Base-by-base conservation (phyloP, 2,888 invertebrate species). In the Macrophya alboannulata region DNA sequence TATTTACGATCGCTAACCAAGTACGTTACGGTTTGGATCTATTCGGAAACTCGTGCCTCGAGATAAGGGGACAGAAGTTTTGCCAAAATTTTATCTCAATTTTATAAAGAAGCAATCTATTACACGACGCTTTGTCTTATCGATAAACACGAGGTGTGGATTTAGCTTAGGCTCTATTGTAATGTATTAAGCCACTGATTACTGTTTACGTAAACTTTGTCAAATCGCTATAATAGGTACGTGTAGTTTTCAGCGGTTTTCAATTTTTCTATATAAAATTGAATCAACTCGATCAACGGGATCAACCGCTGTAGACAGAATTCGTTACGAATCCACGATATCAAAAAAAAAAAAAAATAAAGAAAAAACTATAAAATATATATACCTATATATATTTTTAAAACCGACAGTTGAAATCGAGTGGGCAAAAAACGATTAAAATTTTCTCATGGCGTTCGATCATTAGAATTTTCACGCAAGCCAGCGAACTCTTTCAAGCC, bases 391-490 rank as follows among this genome's bases (percentile, higher is more conserved):
- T 45, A 45, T 45, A 4, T 74, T 74, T 45, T 4, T 45, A 45
- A 74, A 43, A 74, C 72, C 17, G 31, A 17, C 68, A 37, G 37
- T 68, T 45, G 25, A 74, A 45, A 43, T 74, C 72, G 43, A 45
- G 1, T 21, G n/a, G 9, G n/a, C 0, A 45, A 87, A 88, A 89
- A 89, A 92, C 92, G 92, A 92, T 92, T 92, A 92, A 92, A 92
- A 89, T 86, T 86, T 92, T 92, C 92, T 92, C 92, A 92, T 91
- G 90, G 88, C 90, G 89, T 88, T 92, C 92, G 91, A 92, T 92
- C 93, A 93, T 93, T 93, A 92, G 89, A 89, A 92, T 92, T 92
- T 93, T 91, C 92, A 92, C 92, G 92, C 90, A 91, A 81, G 81
- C 81, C 81, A 81, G 89, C 31, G 31, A 91, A 93, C 92, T 92